phyloP scores from a whole-genome alignment of 2,113 vertebrate genomes.

The Propithecus coquereli region DNA sequence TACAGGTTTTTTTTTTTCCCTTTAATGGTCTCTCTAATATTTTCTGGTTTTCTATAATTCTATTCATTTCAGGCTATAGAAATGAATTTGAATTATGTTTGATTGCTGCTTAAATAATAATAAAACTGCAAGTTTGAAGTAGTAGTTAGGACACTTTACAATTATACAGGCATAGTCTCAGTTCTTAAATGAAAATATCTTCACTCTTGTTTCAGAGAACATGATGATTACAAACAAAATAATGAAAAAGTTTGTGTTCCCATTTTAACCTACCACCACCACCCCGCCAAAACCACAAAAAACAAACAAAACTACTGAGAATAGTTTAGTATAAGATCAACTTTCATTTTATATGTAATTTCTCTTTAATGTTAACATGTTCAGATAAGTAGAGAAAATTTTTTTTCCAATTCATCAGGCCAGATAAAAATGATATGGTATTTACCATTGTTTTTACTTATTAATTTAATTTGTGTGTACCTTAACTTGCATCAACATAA shows the following conservation, averaged over 20 bases:
- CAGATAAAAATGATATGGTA: background rate
- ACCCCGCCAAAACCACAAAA: background rate
- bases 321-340: background rate
- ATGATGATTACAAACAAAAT: background rate
- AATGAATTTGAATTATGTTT: background rate
- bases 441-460: background rate
- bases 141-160: background rate
- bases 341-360: background rate
- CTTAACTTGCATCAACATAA: background rate
- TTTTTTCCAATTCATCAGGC: background rate
- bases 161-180: background rate
- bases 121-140: background rate
- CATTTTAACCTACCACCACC: background rate
- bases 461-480: background rate
- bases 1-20: background rate
- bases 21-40: background rate
- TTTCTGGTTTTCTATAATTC: background rate
- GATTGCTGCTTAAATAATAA: background rate
- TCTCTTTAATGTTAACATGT: background rate
- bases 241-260: background rate
- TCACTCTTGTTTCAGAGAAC: background rate
- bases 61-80: background rate
- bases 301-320: background rate
- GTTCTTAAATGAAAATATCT: background rate
- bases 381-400: background rate